Evolutionary conservation across 1,140 invertebrate genomes (phyloP), one percentile per base, ranked within the genome.

Genomic region (Apis cerana): DNA sequence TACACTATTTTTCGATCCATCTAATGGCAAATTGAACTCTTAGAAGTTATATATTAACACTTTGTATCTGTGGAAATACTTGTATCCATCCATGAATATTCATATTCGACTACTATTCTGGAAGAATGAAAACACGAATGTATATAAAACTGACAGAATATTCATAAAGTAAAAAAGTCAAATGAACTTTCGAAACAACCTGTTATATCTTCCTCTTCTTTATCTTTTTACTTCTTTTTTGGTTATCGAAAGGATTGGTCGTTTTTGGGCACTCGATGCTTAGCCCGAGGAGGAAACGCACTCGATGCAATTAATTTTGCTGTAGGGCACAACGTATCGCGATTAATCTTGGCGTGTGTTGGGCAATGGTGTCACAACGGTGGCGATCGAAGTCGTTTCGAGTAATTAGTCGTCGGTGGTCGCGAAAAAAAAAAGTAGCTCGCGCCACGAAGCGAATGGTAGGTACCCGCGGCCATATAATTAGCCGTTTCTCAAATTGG

Each of bases 401-500:
- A 33, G 72, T 65, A 82, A 82, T 82, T 82, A 82, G 72, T 48
- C 64, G 54, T 43, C 23, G 61, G n/a, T 23, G 52, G 21, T 56
- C 5, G 52, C 27, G 48, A 64, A 77, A 70, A 77, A 81, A 64
- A 77, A 70, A 77, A 81, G 62, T 75, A 56, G n/a, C 68, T 56
- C 68, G 52, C 33, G 48, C 19, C 15, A 23, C 7, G 12, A 1
- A 23, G 43, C 27, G 33, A 13, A 43, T 48, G 64, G 21, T n/a
- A 59, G 56, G 59, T 64, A 43, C 33, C 48, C 80, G 48, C 71
- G 80, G 54, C 62, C 71, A 43, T 67, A 33, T 82, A 82, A 77
- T 83, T 86, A 86, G 82, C 64, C 61, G 75, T 75, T 93, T 93
- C 92, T 92, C 92, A 91, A 93, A 89, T 93, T 92, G 91, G 91